Evolutionary conservation across 1,140 invertebrate genomes (phyloP), one percentile per base, ranked within the genome.

Genomic region (Calliphora vicina): DNA sequence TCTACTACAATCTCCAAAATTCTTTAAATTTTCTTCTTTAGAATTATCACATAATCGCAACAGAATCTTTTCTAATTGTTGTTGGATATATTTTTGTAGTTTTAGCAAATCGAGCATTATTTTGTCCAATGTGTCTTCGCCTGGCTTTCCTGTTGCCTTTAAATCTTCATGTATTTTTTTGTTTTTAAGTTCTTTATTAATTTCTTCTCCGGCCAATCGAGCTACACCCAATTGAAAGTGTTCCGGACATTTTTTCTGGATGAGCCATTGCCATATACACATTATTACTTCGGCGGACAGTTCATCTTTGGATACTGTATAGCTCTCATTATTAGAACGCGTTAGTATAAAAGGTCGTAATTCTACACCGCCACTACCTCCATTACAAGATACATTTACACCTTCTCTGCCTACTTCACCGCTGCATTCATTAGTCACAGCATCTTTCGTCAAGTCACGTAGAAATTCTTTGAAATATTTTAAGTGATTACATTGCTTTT

Each of bases 91-190:
- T 82, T 89, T 89, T 57, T 89, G 88, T 81, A 89, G 67, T 72
- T 89, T 89, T 1, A 87, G 78, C n/a, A 89, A 84, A 85, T 89
- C 88, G 76, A 88, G 88, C 25, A 86, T 83, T 2, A 84, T 83
- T 23, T 85, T 83, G n/a, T 80, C 85, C 1, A 15, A 15, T 25
- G 74, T 80, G 0, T 26, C 42, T 42, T 82, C 27, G 20, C 29
- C 67, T 23, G 76, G 80, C 42, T 85, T 86, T 0, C 6, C 42
- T 0, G 43, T 12, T 13, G 17, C 17, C 8, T 17, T 83, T 8
- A 88, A 80, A 42, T 88, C 87, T 26, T 87, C 87, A 80, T 89
- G n/a, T 6, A 78, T 86, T 83, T 89, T 88, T 45, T 86, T 84
- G 81, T 83, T 85, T n/a, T 84, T 82, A 23, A 84, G 61, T n/a